Evolutionary conservation across 2,113 vertebrate genomes (phyloP).

Genomic region (Electrona antarctica): DNA sequence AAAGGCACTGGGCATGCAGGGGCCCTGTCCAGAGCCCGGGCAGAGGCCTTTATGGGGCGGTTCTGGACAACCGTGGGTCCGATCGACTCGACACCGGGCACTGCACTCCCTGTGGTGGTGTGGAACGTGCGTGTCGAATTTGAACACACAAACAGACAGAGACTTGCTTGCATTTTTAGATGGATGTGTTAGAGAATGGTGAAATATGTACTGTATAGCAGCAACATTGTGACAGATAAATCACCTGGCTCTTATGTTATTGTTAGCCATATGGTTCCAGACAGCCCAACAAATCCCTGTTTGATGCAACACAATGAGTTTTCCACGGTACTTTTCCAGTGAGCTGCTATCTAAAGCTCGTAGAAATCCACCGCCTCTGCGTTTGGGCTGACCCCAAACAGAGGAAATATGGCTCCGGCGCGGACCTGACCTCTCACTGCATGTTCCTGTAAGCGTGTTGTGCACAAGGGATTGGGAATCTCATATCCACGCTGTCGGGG

Average conservation of each 20-base stretch:
- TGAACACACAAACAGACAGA: too few species aligned
- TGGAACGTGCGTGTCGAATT: too few species aligned
- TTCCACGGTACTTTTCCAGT: conserved; percentile 41
- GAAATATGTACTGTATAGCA: too few species aligned
- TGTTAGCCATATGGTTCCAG: conserved; percentile 26
- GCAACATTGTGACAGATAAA: conserved; percentile 22
- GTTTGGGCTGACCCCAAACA: conserved; percentile 10
- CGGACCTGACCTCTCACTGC: conserved; percentile 15
- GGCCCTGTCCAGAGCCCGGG: too few species aligned
- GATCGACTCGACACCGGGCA: too few species aligned
- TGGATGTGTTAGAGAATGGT: too few species aligned
- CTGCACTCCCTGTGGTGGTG: too few species aligned
- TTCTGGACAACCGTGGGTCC: too few species aligned
- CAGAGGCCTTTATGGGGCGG: too few species aligned
- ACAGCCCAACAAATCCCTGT: background rate
- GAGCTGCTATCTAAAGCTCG: conserved; percentile 29
- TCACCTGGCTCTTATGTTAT: conserved; percentile 25
- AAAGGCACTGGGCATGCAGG: too few species aligned
- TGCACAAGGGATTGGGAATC: conserved; percentile 41
- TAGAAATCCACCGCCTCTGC: conserved; percentile 22
- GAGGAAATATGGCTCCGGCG: conserved; percentile 6
- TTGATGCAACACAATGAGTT: conserved; percentile 7
- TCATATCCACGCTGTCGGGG: conserved; percentile 13
- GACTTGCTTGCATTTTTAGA: too few species aligned
- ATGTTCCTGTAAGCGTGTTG: conserved; percentile 17